Base-by-base conservation (phyloP, 2,888 invertebrate genomes). In the Drosophila anomelani region DNA sequence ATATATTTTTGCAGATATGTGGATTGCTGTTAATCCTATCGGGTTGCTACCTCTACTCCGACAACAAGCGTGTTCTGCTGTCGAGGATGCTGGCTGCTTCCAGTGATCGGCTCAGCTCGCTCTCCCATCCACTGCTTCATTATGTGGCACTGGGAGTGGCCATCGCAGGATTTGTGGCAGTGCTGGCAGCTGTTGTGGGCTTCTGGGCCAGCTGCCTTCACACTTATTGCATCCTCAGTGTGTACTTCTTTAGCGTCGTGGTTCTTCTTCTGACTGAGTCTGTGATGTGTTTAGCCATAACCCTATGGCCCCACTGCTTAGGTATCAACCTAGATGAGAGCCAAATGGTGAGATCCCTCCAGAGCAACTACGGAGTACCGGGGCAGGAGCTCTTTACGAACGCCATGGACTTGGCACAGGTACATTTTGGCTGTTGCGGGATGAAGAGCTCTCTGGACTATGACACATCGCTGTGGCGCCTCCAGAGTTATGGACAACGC, bases 171-270 rank as follows among this genome's bases (percentile, higher is more conserved):
- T 93, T 96, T 60, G 91, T 95, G 39, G 94, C 96, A 57, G 94
- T 96, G 60, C 93, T 95, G 8, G 94, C 95, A 1, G 95, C 96
- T 5, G 94, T 96, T 51, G 92, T 96, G 23, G 97, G 97, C 54
- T 97, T 96, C 91, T 97, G 96, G 96, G 96, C 96, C 0, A 95
- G 96, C 0, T 96, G 96, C 85, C 93, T 96, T 82, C 95, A 95
- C 77, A 96, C 95, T 83, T 96, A 95, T 86, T 95, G 95, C 80
- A 94, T 96, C 76, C 93, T 96, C n/a, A 94, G 94, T 60, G 91
- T 95, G 94, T 97, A 97, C 86, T 95, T 97, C 83, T 91, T 96
- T 62, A 92, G 95, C 49, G 95, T 97, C 36, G 93, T 96, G 54
- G 88, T 94, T 5, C 93, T 96, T 43, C 92, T 97, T 34, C 88